Evolutionary conservation across 2,113 vertebrate genomes (phyloP), one percentile per base, ranked within the genome.

Genomic region (Dipodomys merriami): DNA sequence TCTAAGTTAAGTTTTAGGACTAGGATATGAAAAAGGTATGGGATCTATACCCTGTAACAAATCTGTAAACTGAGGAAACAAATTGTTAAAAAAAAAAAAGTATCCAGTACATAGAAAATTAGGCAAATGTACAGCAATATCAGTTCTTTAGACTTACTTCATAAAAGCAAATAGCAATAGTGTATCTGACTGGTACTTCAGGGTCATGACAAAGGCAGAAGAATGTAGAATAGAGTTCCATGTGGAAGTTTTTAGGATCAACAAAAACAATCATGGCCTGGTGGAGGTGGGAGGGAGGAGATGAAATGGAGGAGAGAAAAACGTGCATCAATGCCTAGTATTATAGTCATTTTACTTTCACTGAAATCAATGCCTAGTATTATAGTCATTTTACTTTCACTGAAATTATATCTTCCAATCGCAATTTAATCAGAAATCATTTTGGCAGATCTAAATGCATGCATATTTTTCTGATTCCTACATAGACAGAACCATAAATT

Each of bases 251-350:
- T 97, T 99, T 98, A 5, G 99, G 98, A 95, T 99, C 99, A 69
- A 99, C 98, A 98, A 99, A 99, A 96, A 99, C 97, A 97, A 99
- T 98, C 99, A 99, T 99, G 94, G 99, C 99, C 99, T 99, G 96
- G 80, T 74, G 35, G 83, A 94, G 44, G 76, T 77, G 82, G 71
- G 73, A 94, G 44, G 77, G 87, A 74, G 67, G n/a, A 94, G 60
- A 85, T 74, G 80, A 91, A 39, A 18, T 53, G 60, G 1, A 77
- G 82, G 77, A 95, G 65, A 95, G 85, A 86, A 95, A 94, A 83
- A 88, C 57, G 67, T 73, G 57, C n/a, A 86, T 94, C 85, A 95
- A 88, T 88, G 88, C 62, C 87, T 83, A n/a, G 22, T 46, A 82
- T 39, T 65, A 80, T 0, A 67, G 60, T 62, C 53, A 46, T 39